Evolutionary conservation across 1,140 invertebrate species (phyloP).

Genomic region (Drosophila ficusphila): DNA sequence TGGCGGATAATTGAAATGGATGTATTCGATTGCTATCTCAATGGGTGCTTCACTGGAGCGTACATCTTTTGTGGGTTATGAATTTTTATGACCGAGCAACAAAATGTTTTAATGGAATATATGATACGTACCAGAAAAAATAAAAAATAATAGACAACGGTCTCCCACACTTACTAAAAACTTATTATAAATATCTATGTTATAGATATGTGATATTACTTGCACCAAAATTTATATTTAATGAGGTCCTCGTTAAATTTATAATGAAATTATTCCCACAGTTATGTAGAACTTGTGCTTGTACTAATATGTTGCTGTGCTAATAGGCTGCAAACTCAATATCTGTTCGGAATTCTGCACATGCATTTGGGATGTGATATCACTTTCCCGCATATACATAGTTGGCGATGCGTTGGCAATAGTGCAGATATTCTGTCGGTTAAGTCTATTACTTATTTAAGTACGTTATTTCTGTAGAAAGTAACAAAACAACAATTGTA

Average conservation of each 20-base stretch:
- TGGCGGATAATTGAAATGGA: conserved; percentile 69
- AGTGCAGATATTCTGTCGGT: too few species aligned
- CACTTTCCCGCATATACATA: not conserved
- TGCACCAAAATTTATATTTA: conserved; percentile 47
- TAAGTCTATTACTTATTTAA: too few species aligned
- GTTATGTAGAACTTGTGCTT: conserved; percentile 10
- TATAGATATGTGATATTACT: conserved; percentile 52
- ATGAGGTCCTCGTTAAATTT: conserved; percentile 9
- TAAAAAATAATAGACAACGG: not conserved
- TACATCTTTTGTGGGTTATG: conserved; percentile 57
- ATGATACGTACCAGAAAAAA: conserved; percentile 23
- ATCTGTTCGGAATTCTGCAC: conserved; percentile 12
- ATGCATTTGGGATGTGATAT: not conserved
- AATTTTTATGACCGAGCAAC: conserved; percentile 63
- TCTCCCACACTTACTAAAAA: not conserved
- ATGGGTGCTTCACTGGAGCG: conserved; percentile 36
- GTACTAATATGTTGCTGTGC: not conserved
- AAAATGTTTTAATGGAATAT: conserved; percentile 61
- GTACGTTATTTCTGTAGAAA: too few species aligned
- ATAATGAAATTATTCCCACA: conserved; percentile 57
- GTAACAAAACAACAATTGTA: too few species aligned
- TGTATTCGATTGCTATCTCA: conserved; percentile 22
- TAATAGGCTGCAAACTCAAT: not conserved
- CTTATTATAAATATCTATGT: conserved; percentile 15
- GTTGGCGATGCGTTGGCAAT: too few species aligned